These are phyloP conservation scores for Leptestheria dahalacensis DNA, from an alignment of 1,140 invertebrate species.

Conservation along the genomic window DNA sequence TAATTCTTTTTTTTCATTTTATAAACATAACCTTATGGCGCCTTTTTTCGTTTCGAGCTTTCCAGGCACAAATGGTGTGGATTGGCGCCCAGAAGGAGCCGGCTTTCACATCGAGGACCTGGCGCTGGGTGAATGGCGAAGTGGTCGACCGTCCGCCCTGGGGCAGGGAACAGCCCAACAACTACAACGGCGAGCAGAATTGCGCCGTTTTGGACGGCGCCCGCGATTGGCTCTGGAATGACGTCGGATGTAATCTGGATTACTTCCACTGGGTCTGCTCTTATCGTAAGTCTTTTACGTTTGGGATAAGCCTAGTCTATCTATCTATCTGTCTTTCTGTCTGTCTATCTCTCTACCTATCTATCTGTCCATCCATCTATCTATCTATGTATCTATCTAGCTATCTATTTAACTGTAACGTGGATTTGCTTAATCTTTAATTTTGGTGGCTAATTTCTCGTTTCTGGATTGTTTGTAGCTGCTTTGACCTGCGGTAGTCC, in stretches of 20 bases:
- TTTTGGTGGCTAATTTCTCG: not conserved
- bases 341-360: too few species aligned
- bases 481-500: constrained; percentile 71
- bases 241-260: constrained; percentile 82
- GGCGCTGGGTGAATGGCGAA: constrained; percentile 81
- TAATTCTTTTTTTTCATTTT: too few species aligned
- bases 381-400: too few species aligned
- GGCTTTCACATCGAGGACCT: constrained; percentile 58
- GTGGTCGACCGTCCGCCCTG: constrained; percentile 61
- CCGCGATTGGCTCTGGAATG: constrained; percentile 80
- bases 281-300: constrained; percentile 37
- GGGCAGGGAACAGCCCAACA: constrained; percentile 88
- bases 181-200: constrained; percentile 88
- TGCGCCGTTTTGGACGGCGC: constrained; percentile 81
- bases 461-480: constrained; percentile 35
- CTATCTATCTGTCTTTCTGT: too few species aligned
- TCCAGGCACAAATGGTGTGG: constrained; percentile 72
- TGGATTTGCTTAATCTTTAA: not conserved
- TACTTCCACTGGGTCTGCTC: constrained; percentile 87
- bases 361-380: too few species aligned
- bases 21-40: too few species aligned
- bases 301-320: too few species aligned
- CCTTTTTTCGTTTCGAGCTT: too few species aligned
- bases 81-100: constrained; percentile 78
- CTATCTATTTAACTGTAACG: not conserved